Base-by-base conservation (phyloP, 2,113 vertebrate species). In the Synodontis membranacea region DNA sequence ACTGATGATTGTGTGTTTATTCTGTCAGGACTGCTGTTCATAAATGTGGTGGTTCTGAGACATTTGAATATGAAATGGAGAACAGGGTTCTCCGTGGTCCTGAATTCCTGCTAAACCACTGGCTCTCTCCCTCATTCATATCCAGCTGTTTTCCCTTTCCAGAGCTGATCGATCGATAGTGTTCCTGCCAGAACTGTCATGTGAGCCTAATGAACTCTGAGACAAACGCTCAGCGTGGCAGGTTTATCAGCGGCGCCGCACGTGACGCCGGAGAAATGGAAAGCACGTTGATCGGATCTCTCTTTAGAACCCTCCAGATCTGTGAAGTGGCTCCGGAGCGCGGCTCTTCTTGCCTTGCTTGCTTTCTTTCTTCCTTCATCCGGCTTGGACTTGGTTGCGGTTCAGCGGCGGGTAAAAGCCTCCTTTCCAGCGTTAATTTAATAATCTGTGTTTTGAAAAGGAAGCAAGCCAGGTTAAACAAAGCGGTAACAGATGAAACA, bases 361-460 rank as follows among this genome's bases (percentile, higher is more conserved):
- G 4, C 50, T 2, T 46, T 48, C 90, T 94, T 19, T 9, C 50
- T 2, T 46, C 37, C 90, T 94, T 92, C 93, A 90, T 93, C 93
- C 92, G 90, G 80, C 52, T 10, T 75, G 1, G 42, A 50, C 81
- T 89, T 85, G 90, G 87, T 89, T 56, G 68, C 88, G 92, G 92
- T 50, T 93, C 92, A 94, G 90, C 87, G 87, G 93, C 88, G 86
- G 78, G 52, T 21, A 58, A 80, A 37, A 54, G 2, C 50, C 52
- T 93, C 86, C 92, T 89, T 92, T 92, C 89, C 92, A 91, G 91
- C 90, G 86, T 89, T 95, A 93, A 95, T 95, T 93, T 89, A 94
- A 94, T 95, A 94, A 94, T 93, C 91, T 91, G 90, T 92, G 94
- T 93, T 94, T 96, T 94, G 93, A 90, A 94, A 92, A 94, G 90